Base-by-base conservation (phyloP, 2,888 invertebrate genomes). In the Noctua fimbriata region DNA sequence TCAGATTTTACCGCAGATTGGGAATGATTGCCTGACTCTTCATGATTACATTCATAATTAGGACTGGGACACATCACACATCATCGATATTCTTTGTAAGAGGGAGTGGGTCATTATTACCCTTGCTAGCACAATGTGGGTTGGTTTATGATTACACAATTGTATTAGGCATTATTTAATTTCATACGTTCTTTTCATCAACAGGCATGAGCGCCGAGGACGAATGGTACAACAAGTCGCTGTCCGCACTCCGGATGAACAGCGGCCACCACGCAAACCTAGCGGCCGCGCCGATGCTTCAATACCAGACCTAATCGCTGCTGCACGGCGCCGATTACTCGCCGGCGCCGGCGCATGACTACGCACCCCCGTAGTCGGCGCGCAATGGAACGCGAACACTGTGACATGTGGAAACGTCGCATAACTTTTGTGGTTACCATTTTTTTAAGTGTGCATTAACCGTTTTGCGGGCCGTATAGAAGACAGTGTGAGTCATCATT, bases 161-260 rank as follows among this genome's bases (percentile, higher is more conserved):
- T 2, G n/a, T 58, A n/a, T 74, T 69, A 21, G 1, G 0, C 18
- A n/a, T 47, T 73, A 28, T 49, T 63, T 18, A 32, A 9, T 28
- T 32, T 63, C 6, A 63, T 10, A 21, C 18, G 18, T 32, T 36
- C 21, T 4, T 78, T n/a, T 55, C 69, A n/a, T 86, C 75, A 94
- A 63, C 97, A 99, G 99, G 99, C 90, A 99, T 99, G 98, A 98
- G 98, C 89, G 98, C 98, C 71, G 99, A 99, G 94, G 99, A 98
- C 95, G 99, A 99, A 96, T 99, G 99, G 99, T 99, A 99, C 98
- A 99, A 99, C 97, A 99, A 99, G 97, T 99, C 99, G 92, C 97
- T 99, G 92, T 99, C 99, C 82, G 99, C 99, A 77, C 97, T 99
- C 91, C 98, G 99, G 95, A 99, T 99, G 99, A 99, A 99, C 97